Evolutionary conservation across 2,113 vertebrate genomes (phyloP).

Genomic region (Forbesichthys agassizii): DNA sequence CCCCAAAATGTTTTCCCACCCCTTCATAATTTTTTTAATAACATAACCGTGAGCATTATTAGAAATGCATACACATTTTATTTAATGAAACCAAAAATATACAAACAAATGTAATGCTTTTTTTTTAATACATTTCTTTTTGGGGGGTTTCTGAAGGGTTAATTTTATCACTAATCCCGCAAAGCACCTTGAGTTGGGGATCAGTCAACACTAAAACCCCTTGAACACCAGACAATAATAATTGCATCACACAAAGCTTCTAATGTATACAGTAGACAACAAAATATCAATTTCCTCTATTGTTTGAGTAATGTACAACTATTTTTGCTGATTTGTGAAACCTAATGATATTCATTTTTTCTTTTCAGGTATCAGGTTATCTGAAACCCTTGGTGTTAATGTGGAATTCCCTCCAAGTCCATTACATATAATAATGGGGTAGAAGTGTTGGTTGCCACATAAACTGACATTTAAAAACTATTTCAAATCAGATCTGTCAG

Average conservation of each 20-base stretch:
- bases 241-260: conserved; percentile 4
- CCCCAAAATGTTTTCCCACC: background rate
- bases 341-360: background rate
- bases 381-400: conserved; percentile 26
- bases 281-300: conserved; percentile 23
- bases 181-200: no score
- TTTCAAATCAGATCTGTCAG: background rate
- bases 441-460: background rate
- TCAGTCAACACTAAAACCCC: background rate
- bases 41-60: no score
- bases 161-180: no score
- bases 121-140: no score
- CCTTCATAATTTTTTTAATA: no score
- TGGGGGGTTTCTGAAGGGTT: no score
- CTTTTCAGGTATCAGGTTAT: conserved; percentile 23
- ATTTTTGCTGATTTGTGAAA: conserved; percentile 28
- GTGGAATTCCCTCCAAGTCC: background rate
- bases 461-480: background rate
- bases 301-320: conserved; percentile 43
- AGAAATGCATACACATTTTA: no score
- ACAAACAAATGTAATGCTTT: no score
- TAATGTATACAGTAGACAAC: conserved; percentile 20
- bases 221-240: background rate
- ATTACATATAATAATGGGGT: no score
- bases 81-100: no score